A percentile compares a stretch with the other conserved stretches of the same genome.
Conservation (phyloP, 2,113 vertebrate species). For the Plecturocebus donacophilus region DNA sequence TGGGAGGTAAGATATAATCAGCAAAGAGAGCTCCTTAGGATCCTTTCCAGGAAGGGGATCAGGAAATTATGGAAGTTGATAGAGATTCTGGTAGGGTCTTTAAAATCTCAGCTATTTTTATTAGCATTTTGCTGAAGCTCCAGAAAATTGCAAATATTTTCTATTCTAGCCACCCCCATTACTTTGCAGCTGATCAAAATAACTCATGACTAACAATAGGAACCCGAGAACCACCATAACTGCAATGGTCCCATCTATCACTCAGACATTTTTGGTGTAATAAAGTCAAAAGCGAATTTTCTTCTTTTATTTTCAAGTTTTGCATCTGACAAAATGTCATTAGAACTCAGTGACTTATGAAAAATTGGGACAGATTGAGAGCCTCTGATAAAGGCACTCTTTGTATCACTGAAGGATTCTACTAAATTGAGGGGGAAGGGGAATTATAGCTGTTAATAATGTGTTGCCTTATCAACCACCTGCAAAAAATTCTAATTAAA, state of each 20-base stretch:
- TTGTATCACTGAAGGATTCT: slow-evolving; percentile 58
- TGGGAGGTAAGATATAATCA: neutral
- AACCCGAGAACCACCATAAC: slow-evolving; percentile 11
- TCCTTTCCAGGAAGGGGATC: neutral
- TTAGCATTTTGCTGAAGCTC: neutral
- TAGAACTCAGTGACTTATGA: slow-evolving; percentile 70
- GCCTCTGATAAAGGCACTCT: slow-evolving; percentile 55
- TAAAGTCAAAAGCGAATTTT: slow-evolving; percentile 67
- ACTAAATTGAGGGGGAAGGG: slow-evolving; percentile 57
- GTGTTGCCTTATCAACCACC: slow-evolving; percentile 63
- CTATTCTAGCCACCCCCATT: slow-evolving; percentile 9
- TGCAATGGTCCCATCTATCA: slow-evolving; percentile 50
- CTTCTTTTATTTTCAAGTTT: slow-evolving; percentile 71
- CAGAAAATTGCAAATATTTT: slow-evolving; percentile 18
- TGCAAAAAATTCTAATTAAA: slow-evolving; percentile 58
- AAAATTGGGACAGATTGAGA: slow-evolving; percentile 66
- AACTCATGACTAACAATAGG: slow-evolving; percentile 61
- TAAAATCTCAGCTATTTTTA: neutral
- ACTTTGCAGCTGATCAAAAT: slow-evolving; percentile 60
- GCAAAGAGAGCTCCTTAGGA: neutral
- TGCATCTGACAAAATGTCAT: slow-evolving; percentile 71
- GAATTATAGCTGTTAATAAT: slow-evolving; percentile 58
- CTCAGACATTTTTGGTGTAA: slow-evolving; percentile 59
- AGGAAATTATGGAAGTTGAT: neutral
- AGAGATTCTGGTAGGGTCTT: neutral